Conservation (phyloP, 2,797 vertebrate species). For the Myotis pilosus region DNA sequence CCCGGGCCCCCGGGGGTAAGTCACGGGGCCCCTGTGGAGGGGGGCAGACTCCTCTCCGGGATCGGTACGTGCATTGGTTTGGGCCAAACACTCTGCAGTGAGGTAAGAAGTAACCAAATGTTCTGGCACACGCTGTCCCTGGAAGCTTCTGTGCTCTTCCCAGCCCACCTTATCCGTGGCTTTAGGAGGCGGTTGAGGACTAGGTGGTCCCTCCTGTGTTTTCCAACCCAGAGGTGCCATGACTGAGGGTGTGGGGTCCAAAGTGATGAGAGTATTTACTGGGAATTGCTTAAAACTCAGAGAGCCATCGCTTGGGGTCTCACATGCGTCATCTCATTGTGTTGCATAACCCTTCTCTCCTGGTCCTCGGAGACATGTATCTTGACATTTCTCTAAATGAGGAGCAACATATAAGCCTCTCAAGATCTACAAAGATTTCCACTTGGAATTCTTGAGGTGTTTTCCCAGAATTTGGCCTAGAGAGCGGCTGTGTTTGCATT, state of each 20-base stretch:
- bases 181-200: neutral
- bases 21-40: neutral
- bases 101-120: neutral
- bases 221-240: neutral
- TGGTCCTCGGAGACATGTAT: slow-evolving; percentile 31
- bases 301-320: slow-evolving; percentile 2
- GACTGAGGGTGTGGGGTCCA: neutral
- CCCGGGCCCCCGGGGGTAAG: slow-evolving; percentile 87
- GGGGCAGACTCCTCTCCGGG: neutral
- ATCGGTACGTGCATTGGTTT: neutral
- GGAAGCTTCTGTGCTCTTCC: neutral
- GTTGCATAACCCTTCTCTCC: slow-evolving; percentile 36
- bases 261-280: slow-evolving; percentile 24
- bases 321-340: neutral
- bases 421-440: slow-evolving; percentile 60
- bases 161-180: neutral
- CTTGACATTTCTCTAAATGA: slow-evolving; percentile 63
- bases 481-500: slow-evolving; percentile 43
- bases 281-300: neutral
- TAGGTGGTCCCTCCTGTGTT: neutral
- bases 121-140: neutral
- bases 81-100: neutral
- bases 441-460: slow-evolving; percentile 48
- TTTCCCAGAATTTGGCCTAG: slow-evolving; percentile 42
- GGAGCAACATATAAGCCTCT: slow-evolving; percentile 54